Conservation (phyloP, 92 coral and sea anemone genomes). For the Porites rus region DNA sequence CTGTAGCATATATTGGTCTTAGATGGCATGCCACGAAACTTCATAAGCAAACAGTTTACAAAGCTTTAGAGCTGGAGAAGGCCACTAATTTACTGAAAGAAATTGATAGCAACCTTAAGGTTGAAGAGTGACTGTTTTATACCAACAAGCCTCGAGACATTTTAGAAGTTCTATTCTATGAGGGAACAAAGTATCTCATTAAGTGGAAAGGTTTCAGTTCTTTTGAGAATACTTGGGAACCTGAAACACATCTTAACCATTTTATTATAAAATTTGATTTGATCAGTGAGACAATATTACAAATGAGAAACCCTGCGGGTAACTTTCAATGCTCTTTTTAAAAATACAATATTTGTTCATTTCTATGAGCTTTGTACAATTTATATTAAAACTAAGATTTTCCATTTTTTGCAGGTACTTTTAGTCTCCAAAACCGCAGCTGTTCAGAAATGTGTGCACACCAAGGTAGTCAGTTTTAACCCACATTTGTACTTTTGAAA, state of each 20-base stretch:
- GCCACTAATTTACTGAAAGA: slow-evolving; percentile 19
- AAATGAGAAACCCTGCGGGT: background rate
- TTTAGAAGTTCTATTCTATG: background rate
- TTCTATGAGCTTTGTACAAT: too few species aligned
- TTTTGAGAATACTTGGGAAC: background rate
- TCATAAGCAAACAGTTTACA: slow-evolving; percentile 30
- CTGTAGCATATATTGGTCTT: slow-evolving; percentile 39
- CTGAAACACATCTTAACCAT: background rate
- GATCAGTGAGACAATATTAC: background rate
- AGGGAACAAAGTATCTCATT: background rate
- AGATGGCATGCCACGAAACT: slow-evolving; percentile 51
- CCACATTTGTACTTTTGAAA: too few species aligned
- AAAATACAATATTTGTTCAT: background rate
- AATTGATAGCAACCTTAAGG: slow-evolving; percentile 16
- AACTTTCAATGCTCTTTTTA: background rate
- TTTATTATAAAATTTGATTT: background rate
- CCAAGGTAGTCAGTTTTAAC: too few species aligned
- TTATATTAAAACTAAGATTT: too few species aligned
- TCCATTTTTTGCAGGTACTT: slow-evolving; percentile 32
- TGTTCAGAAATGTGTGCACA: slow-evolving; percentile 48
- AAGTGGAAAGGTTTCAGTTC: slow-evolving; percentile 22
- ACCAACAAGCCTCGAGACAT: background rate
- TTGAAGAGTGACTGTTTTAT: background rate
- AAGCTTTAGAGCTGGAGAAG: slow-evolving; percentile 15
- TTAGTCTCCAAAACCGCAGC: slow-evolving; percentile 32